Base-by-base conservation (phyloP, 2,888 invertebrate species). In the Himalopsyche japonica region DNA sequence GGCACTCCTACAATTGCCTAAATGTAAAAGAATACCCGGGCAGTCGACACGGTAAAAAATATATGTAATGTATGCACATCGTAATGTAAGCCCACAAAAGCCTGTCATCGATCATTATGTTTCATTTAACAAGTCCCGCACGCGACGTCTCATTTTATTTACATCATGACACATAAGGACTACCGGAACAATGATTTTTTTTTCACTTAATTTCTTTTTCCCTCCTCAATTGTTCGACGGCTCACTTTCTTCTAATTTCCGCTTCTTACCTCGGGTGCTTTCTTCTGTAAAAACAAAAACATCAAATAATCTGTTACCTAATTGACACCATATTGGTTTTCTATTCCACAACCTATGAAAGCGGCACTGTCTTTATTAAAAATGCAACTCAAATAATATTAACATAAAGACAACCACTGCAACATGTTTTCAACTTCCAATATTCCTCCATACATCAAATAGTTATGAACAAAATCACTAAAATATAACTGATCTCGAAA, bases 241-340 rank as follows among this genome's bases (percentile, higher is more conserved):
- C 85, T 93, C 92, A 57, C 92, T 91, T n/a, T 92, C 92, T n/a
- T 92, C 92, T 70, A 93, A 93, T 92, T 93, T 93, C 89, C 93
- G 92, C 88, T 93, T 93, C 90, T 93, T 93, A 90, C 93, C 93
- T 88, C 93, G 91, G 89, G 93, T 93, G 88, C 93, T 92, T 88
- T 93, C 92, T 87, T 92, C 93, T 92, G 89, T n/a, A 86, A 86
- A 82, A 85, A 85, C 8, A 47, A 83, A 18, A 76, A 37, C 15
- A 80, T 64, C 37, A 12, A 70, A 27, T 49, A 80, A 12, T 57
- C 7, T n/a, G n/a, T n/a, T n/a, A n/a, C n/a, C n/a, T n/a, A n/a
- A n/a, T n/a, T n/a, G n/a, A n/a, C n/a, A n/a, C n/a, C n/a, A n/a
- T n/a, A n/a, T n/a, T n/a, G n/a, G n/a, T n/a, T n/a, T n/a, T n/a